A percentile compares a stretch with the other conserved stretches of the same genome.
These are phyloP conservation scores for Microctenopoma stevenorrisi DNA, from an alignment of 2,797 vertebrate genomes.

Conservation along the genomic window DNA sequence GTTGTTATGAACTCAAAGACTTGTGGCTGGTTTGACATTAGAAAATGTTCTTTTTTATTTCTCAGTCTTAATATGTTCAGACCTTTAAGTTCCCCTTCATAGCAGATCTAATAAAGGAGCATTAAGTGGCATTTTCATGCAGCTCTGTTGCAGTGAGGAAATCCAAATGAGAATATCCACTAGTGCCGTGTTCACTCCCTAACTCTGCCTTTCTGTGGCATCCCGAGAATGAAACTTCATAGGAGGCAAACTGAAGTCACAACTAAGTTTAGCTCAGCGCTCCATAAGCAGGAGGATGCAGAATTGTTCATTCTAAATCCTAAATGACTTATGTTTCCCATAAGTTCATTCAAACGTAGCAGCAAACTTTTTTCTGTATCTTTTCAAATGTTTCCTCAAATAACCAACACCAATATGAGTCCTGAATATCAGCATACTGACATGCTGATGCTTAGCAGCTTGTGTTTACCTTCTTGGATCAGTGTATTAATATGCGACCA, in stretches of 20 bases:
- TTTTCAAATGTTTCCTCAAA: neutral
- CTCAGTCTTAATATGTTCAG: neutral
- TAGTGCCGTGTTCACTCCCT: constrained; percentile 40
- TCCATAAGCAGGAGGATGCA: constrained; percentile 45
- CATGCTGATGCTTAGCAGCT: too few relatives aligned
- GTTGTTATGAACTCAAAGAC: constrained; percentile 15
- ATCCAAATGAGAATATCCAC: constrained; percentile 22
- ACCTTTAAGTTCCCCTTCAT: neutral
- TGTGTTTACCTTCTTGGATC: too few relatives aligned
- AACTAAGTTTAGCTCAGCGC: constrained; percentile 73
- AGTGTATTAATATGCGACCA: too few relatives aligned
- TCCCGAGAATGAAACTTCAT: constrained; percentile 73
- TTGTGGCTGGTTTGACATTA: neutral
- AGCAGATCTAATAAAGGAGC: constrained; percentile 10
- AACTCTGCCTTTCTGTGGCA: constrained; percentile 69
- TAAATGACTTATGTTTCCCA: constrained; percentile 25
- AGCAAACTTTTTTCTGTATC: constrained; percentile 12
- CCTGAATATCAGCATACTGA: neutral
- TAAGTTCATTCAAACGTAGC: constrained; percentile 6
- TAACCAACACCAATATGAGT: neutral
- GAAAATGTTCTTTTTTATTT: constrained; percentile 5
- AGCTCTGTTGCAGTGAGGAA: constrained; percentile 12
- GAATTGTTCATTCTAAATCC: constrained; percentile 43
- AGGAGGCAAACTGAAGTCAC: constrained; percentile 63
- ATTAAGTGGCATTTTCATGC: constrained; percentile 23